Evolutionary conservation across 2,888 invertebrate species (phyloP).

Genomic region (Ligdia adustata): DNA sequence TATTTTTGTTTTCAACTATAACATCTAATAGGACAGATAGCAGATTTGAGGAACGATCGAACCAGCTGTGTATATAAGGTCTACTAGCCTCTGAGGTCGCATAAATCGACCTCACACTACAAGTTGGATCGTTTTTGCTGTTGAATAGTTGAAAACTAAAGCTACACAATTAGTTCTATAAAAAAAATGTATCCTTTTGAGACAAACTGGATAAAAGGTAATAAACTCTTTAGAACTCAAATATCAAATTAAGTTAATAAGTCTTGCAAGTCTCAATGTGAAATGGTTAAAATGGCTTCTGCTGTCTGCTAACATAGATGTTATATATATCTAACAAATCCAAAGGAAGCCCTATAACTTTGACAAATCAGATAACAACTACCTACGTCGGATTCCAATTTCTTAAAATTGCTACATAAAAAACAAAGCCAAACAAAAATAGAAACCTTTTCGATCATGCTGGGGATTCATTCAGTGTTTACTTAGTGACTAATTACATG

Average conservation of each 20-base stretch:
- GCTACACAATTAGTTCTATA: no score
- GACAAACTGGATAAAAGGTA: not conserved
- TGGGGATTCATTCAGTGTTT: slow-evolving; percentile 14
- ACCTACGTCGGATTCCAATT: slow-evolving; percentile 13
- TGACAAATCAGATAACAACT: slow-evolving; percentile 5
- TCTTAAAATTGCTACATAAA: slow-evolving; percentile 17
- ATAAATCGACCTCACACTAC: no score
- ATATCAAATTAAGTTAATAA: no score
- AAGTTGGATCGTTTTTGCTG: no score
- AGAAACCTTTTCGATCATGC: slow-evolving; percentile 21
- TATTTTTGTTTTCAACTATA: no score
- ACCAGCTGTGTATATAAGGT: no score
- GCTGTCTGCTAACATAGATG: slow-evolving; percentile 7
- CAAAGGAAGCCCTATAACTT: slow-evolving; percentile 15
- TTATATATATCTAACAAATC: slow-evolving; percentile 20
- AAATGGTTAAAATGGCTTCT: not conserved
- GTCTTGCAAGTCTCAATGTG: not conserved
- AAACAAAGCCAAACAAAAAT: slow-evolving; percentile 19
- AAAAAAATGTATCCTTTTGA: no score
- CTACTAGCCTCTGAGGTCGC: no score
- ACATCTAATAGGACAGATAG: no score
- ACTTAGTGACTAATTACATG: slow-evolving; percentile 1
- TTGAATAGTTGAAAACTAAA: no score
- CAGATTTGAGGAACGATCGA: no score
- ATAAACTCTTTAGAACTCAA: no score